A percentile compares a stretch with the other conserved stretches of the same genome.
These are phyloP conservation scores for Seriola quinqueradiata DNA, from an alignment of 2,113 vertebrate genomes.

Conservation along the genomic window DNA sequence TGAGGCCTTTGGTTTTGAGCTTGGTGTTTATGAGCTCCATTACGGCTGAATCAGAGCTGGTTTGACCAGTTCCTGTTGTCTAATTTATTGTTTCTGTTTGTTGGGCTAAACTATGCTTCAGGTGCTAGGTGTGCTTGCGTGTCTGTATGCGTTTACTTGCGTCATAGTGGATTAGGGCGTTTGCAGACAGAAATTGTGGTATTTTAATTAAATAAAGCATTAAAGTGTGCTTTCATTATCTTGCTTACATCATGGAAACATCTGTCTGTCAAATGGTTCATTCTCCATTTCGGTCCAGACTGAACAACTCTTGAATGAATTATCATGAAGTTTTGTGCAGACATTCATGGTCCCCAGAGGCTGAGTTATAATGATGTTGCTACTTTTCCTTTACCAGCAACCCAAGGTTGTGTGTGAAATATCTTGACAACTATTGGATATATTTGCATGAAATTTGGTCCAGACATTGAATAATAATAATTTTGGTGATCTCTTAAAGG, in stretches of 20 bases:
- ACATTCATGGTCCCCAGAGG: background rate
- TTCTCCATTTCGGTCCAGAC: background rate
- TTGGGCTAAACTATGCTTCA: constrained; percentile 1
- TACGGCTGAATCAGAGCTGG: constrained; percentile 36
- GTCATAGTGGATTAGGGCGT: background rate
- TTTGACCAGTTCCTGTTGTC: constrained; percentile 37
- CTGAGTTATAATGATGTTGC: background rate
- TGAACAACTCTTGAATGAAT: background rate
- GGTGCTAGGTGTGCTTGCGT: constrained; percentile 30
- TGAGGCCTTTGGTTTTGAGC: constrained; percentile 23
- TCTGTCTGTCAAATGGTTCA: background rate
- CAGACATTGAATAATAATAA: no score
- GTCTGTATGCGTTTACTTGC: constrained; percentile 23
- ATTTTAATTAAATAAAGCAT: background rate
- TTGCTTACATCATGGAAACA: background rate
- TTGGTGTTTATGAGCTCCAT: constrained; percentile 26
- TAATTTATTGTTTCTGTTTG: constrained; percentile 14
- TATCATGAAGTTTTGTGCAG: background rate
- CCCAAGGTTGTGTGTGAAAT: no score
- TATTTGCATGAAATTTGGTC: no score
- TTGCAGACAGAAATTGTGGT: background rate
- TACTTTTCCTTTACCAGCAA: no score
- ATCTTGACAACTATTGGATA: no score
- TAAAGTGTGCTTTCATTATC: background rate
- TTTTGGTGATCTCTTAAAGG: no score